Evolutionary conservation across 1,140 invertebrate species (phyloP), one percentile per base, ranked within the genome.

Genomic region (Aphis gossypii): DNA sequence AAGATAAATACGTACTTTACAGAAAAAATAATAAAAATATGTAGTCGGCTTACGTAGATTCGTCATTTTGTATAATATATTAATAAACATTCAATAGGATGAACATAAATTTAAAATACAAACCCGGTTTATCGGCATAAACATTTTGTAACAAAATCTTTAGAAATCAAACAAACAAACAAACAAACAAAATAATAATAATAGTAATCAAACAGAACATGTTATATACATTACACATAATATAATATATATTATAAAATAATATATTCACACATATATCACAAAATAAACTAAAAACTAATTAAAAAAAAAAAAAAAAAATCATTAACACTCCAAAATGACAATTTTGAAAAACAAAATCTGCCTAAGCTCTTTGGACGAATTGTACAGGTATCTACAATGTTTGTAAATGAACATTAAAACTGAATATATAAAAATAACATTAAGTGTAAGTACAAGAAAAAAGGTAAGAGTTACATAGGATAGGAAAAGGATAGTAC

Each of bases 261-360:
- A 44, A 87, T 88, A 88, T 56, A 90, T 60, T 68, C 25, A 90
- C 30, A 90, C 54, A 90, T 56, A 68, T 90, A 90, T 90, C 89
- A 90, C 89, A 90, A 90, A 60, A 44, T 48, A 88, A 35, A 89
- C 56, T 60, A 90, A 90, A 46, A 90, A 90, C 89, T 90, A 68
- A 68, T 90, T 38, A 54, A 54, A 88, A 48, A n/a, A 90, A 51
- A 89, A 51, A 89, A 90, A 41, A 14, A 56, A 44, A 86, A 86
- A 86, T 30, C 25, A 68, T 9, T 60, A 44, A 90, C 89, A 68
- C 54, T 90, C n/a, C 25, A 68, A 60, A 90, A 60, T 44, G 38
- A 90, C 54, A 68, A 60, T 44, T 60, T 41, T 60, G 5, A 56
- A 88, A 90, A 90, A 90, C 9, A 90, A 90, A 68, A 90, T 56